Evolutionary conservation across 2,797 vertebrate genomes (phyloP).

Genomic region (Monodelphis domestica): DNA sequence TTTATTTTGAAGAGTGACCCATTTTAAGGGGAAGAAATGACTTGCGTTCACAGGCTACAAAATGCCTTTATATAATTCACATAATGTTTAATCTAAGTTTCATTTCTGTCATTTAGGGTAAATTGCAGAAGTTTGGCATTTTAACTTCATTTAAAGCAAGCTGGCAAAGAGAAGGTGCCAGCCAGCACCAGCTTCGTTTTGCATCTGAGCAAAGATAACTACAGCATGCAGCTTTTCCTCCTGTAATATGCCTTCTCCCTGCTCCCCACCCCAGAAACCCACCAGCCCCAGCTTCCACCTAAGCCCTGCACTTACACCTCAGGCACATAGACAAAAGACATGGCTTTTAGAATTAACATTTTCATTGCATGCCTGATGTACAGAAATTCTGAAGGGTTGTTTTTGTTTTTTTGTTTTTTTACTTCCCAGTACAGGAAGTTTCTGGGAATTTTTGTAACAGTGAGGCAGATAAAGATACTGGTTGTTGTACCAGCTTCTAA

Average conservation of each 20-base stretch:
- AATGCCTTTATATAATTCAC: not conserved
- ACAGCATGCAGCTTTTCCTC: conserved; percentile 22
- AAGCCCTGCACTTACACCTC: conserved; percentile 7
- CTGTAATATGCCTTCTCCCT: conserved; percentile 37
- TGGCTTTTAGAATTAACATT: conserved; percentile 59
- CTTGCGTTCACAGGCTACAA: conserved; percentile 27
- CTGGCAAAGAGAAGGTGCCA: conserved; percentile 53
- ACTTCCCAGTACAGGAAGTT: conserved; percentile 25
- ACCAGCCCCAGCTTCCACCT: conserved; percentile 53
- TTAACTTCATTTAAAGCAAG: conserved; percentile 33
- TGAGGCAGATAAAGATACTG: conserved; percentile 30
- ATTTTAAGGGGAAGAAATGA: conserved; percentile 59
- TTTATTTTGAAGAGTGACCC: conserved; percentile 61
- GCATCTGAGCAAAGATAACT: conserved; percentile 55
- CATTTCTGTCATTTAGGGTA: conserved; percentile 56
- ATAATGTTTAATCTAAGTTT: conserved; percentile 18
- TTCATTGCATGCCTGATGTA: conserved; percentile 51
- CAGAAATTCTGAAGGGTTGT: conserved; percentile 49
- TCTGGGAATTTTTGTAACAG: conserved; percentile 52
- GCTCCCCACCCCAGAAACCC: conserved; percentile 63
- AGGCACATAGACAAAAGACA: conserved; percentile 17
- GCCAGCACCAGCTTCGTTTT: conserved; percentile 32
- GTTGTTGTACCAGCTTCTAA: conserved; percentile 33
- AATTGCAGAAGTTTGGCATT: conserved; percentile 40
- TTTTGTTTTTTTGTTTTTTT: no score